Base-by-base conservation (phyloP, 2,113 vertebrate species). In the Carettochelys insculpta region DNA sequence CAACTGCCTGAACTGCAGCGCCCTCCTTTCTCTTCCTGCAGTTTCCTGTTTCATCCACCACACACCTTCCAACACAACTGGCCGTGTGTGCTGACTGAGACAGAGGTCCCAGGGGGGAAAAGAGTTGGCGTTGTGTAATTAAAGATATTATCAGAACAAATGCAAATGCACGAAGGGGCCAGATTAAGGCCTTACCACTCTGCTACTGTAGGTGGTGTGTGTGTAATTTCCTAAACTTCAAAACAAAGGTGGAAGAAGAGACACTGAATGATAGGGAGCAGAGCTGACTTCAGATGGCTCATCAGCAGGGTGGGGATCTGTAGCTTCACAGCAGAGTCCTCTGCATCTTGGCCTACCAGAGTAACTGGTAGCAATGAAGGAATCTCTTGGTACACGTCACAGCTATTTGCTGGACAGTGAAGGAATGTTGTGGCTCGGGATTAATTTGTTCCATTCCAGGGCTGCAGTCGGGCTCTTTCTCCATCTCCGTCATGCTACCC, bases 321-420 rank as follows among this genome's bases (percentile, higher is more conserved):
- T 22, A 41, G 22, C 19, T 38, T 20, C 65, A 38, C 65, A 34
- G 34, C 5, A 81, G 2, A 0, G 0, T 41, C 38, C 41, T 83
- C 31, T 41, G 65, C 10, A 10, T 86, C 83, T 81, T 56, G 68
- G 76, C 54, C 13, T 9, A 24, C 29, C 14, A 1, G 58, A 61
- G 16, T 31, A 34, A 61, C 58, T 17, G 31, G 14, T 61, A 61
- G 31, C 58, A 34, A 61, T 16, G 8, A 31, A 31, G 34, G 58
- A 34, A 58, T 7, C 58, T 17, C 6, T 34, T 16, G 34, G 13
- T 34, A 31, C 34, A 31, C 16, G 5, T 71, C 38, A 25, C 38
- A 41, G 38, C 19, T 68, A 68, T 68, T 68, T 68, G n/a, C 34
- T 71, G 41, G 38, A 41, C n/a, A 41, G 38, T 10, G 24, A 41